Base-by-base conservation (phyloP, 2,113 vertebrate species). In the Antechinus stuartii region DNA sequence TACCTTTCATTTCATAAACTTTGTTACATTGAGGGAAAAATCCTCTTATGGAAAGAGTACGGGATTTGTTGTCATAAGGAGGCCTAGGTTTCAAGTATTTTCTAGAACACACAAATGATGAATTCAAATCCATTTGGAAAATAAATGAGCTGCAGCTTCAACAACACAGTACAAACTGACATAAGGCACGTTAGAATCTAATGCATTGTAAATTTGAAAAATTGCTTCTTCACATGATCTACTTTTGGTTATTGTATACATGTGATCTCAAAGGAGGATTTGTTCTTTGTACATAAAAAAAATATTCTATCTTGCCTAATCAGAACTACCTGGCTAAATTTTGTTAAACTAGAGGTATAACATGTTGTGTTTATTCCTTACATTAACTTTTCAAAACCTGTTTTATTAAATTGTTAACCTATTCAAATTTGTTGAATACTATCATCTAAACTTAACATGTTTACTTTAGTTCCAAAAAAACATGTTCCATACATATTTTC, bases 51-150 rank as follows among this genome's bases (percentile, higher is more conserved):
- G 35, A n/a, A n/a, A 76, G 27, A 30, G 11, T 30, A 61, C 26
- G 9, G 56, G 56, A 57, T 57, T 57, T 57, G 56, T 61, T 35
- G 57, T 25, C 27, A 14, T 61, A 61, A 61, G 27, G 30, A 61
- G 10, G 26, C 2, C 57, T 61, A 14, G 11, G 27, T 19, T 61
- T 61, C 27, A 61, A 30, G 30, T 14, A n/a, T 35, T 24, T 93
- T 25, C 93, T 54, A 55, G 3, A 61, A 25, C 49, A 93, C 23
- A 90, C 19, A 95, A 14, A 92, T 56, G 53, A 93, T 92, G 90
- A 91, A n/a, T 76, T 76, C 68, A n/a, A 76, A n/a, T 4, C 7
- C 14, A 76, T 19, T 1, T 7, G 84, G 6, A 89, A 25, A 46
- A 52, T 91, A 49, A 92, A 53, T 89, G 23, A 91, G 89, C 8